Percentiles rank a stretch among this genome's conserved stretches.
phyloP scores from a whole-genome alignment of 1,140 invertebrate species.

The Samia ricini region DNA sequence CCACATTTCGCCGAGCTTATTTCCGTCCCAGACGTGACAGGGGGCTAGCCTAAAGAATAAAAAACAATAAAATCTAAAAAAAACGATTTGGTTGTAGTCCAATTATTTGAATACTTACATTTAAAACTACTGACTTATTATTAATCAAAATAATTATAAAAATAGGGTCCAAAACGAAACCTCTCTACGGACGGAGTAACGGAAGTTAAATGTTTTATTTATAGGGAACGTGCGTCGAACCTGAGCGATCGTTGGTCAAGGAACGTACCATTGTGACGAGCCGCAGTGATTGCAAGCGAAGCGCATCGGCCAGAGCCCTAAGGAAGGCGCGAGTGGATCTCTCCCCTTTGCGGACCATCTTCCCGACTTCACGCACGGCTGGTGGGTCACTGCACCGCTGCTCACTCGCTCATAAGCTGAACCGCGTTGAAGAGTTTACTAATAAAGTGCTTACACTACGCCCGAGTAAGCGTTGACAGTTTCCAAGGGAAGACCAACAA shows the following conservation, averaged over 20 bases:
- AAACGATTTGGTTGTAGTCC: too few species aligned
- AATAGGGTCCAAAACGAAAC: not conserved
- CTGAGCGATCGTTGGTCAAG: slow-evolving; percentile 12
- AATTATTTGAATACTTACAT: too few species aligned
- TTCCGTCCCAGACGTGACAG: too few species aligned
- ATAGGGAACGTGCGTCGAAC: not conserved
- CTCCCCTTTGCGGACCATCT: slow-evolving; percentile 69
- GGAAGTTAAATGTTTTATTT: not conserved
- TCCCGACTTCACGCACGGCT: slow-evolving; percentile 63
- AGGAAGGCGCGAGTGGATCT: slow-evolving; percentile 56
- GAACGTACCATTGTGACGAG: slow-evolving; percentile 59
- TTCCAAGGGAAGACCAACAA: slow-evolving; percentile 34
- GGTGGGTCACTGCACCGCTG: slow-evolving; percentile 62
- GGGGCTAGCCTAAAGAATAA: too few species aligned
- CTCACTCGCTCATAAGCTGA: slow-evolving; percentile 26
- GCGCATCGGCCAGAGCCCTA: slow-evolving; percentile 61
- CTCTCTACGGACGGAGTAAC: not conserved
- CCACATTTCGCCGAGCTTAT: too few species aligned
- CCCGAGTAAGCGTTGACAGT: slow-evolving; percentile 34
- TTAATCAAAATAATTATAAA: too few species aligned
- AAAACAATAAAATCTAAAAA: too few species aligned
- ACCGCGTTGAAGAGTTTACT: slow-evolving; percentile 22
- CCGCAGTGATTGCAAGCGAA: slow-evolving; percentile 58
- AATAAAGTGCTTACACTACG: not conserved
- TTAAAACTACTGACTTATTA: too few species aligned